A percentile compares a stretch with the other conserved stretches of the same genome.
phyloP scores from a whole-genome alignment of 2,888 invertebrate genomes.

The Hyposoter dolosus region DNA sequence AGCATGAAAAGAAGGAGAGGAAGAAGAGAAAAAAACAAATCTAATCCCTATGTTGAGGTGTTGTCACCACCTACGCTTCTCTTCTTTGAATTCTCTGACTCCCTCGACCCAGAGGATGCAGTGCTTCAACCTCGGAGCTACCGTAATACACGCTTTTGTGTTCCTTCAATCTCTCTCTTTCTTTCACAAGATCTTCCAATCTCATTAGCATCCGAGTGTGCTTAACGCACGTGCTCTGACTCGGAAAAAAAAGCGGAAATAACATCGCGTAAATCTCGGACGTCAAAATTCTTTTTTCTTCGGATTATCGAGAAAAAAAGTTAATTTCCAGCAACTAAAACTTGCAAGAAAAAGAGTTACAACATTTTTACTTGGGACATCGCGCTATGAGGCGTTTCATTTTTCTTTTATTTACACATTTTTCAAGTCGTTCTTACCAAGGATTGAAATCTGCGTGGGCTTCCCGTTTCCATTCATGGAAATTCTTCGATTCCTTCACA shows the following conservation, averaged over 20 bases:
- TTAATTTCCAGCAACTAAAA: neutral
- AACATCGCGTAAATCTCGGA: neutral
- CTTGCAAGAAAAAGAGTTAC: neutral
- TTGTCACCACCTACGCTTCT: constrained; percentile 47
- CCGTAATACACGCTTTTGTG: constrained; percentile 54
- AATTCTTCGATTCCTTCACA: constrained; percentile 1
- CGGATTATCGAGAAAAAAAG: neutral
- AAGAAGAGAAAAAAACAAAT: constrained; percentile 1
- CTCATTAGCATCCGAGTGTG: constrained; percentile 50
- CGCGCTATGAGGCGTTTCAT: neutral
- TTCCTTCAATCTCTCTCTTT: constrained; percentile 34
- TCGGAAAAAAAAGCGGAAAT: constrained; percentile 27
- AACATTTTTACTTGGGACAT: neutral
- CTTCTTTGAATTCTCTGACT: constrained; percentile 29
- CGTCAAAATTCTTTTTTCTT: constrained; percentile 2
- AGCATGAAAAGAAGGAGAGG: neutral
- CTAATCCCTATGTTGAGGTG: constrained; percentile 7
- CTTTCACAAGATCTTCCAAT: constrained; percentile 8
- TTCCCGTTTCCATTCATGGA: neutral
- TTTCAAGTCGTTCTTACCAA: neutral
- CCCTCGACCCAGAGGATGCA: constrained; percentile 20
- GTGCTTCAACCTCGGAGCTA: constrained; percentile 52
- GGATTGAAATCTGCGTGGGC: neutral
- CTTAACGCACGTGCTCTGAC: constrained; percentile 56
- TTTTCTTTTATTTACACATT: neutral